Base-by-base conservation (phyloP, 53 echinoderm and acorn worm species). In the Pentamera pediparva region DNA sequence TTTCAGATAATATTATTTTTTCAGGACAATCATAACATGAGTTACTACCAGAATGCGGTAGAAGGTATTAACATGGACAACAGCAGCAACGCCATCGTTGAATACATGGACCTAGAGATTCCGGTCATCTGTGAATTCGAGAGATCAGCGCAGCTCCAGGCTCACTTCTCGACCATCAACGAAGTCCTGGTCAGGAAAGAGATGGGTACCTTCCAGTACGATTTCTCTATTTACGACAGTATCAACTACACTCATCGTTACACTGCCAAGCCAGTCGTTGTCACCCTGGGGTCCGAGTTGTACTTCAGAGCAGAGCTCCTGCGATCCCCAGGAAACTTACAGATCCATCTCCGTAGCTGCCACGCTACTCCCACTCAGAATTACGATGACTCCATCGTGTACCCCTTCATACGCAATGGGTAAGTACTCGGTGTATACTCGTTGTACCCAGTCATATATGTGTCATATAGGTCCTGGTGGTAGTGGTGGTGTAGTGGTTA, bases 271-370 rank as follows among this genome's bases (percentile, higher is more conserved):
- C 67, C 67, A 4, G 45, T 67, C 3, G 13, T 25, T 15, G 41
- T 41, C 25, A 67, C 10, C 3, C 10, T 67, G 22, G 41, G 41
- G 22, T 39, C 39, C 26, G 39, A 67, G 41, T 39, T 67, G 11
- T 67, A 67, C 40, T 67, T 67, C 43, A 39, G 67, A 40, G 67
- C 29, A 20, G 67, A 67, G 30, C 28, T 67, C 22, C 67, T 37
- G 20, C 22, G 6, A 12, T 20, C 43, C 8, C 22, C 67, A 28
- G 29, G 12, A 4, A 67, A 67, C 30, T 43, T 67, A 41, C 15
- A 67, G 29, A 67, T 67, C 30, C 67, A 67, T 25, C 67, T 67
- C 12, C 67, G 67, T 20, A 67, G 67, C 18, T 67, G 67, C 5
- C 37, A 45, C 17, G 67, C 67, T n/a, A 67, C 67, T 24, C 67